phyloP scores from a whole-genome alignment of 2,113 vertebrate species.

The Entosphenus tridentatus region DNA sequence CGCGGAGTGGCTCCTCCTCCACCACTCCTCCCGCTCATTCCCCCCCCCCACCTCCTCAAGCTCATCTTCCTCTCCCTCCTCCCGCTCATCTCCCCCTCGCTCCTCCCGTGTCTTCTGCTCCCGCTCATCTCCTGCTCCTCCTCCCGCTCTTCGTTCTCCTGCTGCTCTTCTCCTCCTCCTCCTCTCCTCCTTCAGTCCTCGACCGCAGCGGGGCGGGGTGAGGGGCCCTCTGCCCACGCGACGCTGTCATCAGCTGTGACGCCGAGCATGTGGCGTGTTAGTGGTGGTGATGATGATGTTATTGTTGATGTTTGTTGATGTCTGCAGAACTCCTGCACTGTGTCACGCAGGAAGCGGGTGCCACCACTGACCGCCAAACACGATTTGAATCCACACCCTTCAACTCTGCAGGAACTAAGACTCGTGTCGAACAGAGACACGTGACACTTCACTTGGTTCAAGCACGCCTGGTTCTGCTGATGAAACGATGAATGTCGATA shows the following conservation, averaged over 20 bases:
- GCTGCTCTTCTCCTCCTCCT: not conserved
- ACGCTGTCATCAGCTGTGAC: too few relatives aligned
- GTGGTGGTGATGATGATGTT: not conserved
- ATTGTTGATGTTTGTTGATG: not conserved
- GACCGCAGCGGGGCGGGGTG: not conserved
- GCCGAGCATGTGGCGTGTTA: fast-evolving
- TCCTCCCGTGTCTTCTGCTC: not conserved
- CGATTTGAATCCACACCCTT: too few relatives aligned
- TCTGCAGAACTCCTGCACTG: slow-evolving; percentile 64
- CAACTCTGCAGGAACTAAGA: too few relatives aligned
- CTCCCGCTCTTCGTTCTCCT: not conserved
- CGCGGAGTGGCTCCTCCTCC: not conserved
- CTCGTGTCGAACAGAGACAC: too few relatives aligned
- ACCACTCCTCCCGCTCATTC: not conserved
- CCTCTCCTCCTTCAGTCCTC: not conserved
- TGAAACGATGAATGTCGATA: too few relatives aligned
- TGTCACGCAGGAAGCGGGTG: slow-evolving; percentile 67
- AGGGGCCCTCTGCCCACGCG: too few relatives aligned
- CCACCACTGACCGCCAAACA: slow-evolving; percentile 32
- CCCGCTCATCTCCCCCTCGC: not conserved
- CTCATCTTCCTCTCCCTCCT: not conserved
- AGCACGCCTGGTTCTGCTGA: too few relatives aligned
- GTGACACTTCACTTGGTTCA: too few relatives aligned
- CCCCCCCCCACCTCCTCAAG: not conserved
- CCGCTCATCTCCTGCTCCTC: not conserved